Evolutionary conservation across 2,797 vertebrate genomes (phyloP).

Genomic region (Fringilla coelebs): DNA sequence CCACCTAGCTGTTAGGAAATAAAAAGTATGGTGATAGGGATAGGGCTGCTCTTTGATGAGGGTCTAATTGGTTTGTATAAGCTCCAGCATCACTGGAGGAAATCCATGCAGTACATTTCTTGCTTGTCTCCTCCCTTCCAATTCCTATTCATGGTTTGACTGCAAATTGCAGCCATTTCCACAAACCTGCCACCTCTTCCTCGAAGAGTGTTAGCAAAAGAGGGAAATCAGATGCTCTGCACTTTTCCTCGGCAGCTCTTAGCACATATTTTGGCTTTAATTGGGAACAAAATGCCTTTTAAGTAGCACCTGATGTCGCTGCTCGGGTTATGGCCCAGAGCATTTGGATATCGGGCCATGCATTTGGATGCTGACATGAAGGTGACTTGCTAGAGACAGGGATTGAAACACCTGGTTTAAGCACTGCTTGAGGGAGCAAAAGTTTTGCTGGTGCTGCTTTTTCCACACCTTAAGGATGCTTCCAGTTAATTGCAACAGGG

Average conservation of each 20-base stretch:
- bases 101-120: not conserved
- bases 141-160: constrained; percentile 29
- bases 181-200: constrained; percentile 34
- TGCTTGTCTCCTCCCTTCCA: not conserved
- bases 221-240: constrained; percentile 43
- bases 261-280: not conserved
- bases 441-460: not conserved
- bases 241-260: constrained; percentile 5
- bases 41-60: not conserved
- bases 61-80: not conserved
- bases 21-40: not conserved
- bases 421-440: not conserved
- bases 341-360: not conserved
- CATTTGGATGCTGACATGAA: not conserved
- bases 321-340: not conserved
- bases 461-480: not conserved
- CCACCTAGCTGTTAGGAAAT: not conserved
- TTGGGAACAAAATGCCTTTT: not conserved
- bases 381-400: not conserved
- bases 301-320: not conserved
- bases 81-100: not conserved
- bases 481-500: not conserved
- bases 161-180: constrained; percentile 56
- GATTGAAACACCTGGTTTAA: not conserved
- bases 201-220: not conserved